phyloP scores from a whole-genome alignment of 2,797 vertebrate genomes.

The Dermochelys coriacea region DNA sequence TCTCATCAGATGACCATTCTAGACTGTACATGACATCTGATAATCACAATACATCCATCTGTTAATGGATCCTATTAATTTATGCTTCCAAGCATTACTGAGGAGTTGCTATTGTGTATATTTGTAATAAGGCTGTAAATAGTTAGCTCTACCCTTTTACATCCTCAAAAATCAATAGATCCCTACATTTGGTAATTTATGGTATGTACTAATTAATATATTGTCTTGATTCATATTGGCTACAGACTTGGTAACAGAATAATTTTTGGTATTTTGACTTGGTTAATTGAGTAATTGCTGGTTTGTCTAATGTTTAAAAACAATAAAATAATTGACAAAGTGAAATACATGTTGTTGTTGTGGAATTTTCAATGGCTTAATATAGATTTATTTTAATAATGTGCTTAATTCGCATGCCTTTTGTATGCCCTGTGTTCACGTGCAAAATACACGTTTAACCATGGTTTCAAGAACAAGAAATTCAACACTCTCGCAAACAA shows the following conservation, averaged over 20 bases:
- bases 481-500: background rate
- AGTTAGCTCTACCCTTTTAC: conserved; percentile 44
- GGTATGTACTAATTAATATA: conserved; percentile 47
- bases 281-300: conserved; percentile 61
- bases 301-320: conserved; percentile 60
- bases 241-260: conserved; percentile 69
- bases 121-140: conserved; percentile 50
- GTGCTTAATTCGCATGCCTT: conserved; percentile 18
- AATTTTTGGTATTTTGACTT: conserved; percentile 63
- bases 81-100: conserved; percentile 9
- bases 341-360: conserved; percentile 55
- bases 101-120: conserved; percentile 19
- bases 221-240: conserved; percentile 64
- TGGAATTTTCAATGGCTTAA: conserved; percentile 38
- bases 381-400: background rate
- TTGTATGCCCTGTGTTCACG: background rate
- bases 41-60: conserved; percentile 30
- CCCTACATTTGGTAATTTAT: conserved; percentile 40
- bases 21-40: background rate
- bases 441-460: background rate
- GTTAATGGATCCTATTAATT: background rate
- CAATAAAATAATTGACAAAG: conserved; percentile 70
- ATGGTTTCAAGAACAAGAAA: background rate
- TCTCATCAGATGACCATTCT: background rate
- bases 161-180: conserved; percentile 66